phyloP scores from a whole-genome alignment of 2,888 invertebrate species.

The Gymnosoma rotundatum region DNA sequence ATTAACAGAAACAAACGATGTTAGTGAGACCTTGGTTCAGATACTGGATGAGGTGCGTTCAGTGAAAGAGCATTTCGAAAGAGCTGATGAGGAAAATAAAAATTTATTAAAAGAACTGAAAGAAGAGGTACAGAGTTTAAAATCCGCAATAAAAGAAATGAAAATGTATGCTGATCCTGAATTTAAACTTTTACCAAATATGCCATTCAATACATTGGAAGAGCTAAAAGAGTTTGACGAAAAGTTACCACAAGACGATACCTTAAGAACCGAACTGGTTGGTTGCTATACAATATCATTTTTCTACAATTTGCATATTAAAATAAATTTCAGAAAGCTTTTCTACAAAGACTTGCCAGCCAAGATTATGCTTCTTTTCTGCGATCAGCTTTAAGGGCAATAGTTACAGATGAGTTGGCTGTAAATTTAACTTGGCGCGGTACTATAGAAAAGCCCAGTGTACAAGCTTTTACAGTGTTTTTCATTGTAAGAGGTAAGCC shows the following conservation, averaged over 20 bases:
- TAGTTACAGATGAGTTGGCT: conserved; percentile 59
- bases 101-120: conserved; percentile 14
- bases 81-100: conserved; percentile 21
- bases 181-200: conserved; percentile 33
- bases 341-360: conserved; percentile 29
- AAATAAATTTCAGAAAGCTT: conserved; percentile 30
- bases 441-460: conserved; percentile 55
- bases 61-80: conserved; percentile 28
- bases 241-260: conserved; percentile 38
- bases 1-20: conserved; percentile 14
- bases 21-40: background rate
- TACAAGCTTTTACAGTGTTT: conserved; percentile 50
- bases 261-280: conserved; percentile 47
- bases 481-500: conserved; percentile 33
- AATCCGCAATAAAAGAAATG: conserved; percentile 35
- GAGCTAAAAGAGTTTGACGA: conserved; percentile 50
- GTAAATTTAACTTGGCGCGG: conserved; percentile 64
- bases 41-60: conserved; percentile 48
- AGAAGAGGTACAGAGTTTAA: conserved; percentile 18
- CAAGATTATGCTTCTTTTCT: conserved; percentile 42
- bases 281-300: background rate
- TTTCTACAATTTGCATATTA: background rate
- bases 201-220: conserved; percentile 39
- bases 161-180: conserved; percentile 32
- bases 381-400: conserved; percentile 28